Percentiles rank a stretch among this genome's conserved stretches.
Conservation (phyloP, 2,888 invertebrate species). For the Xestia c-nigrum region DNA sequence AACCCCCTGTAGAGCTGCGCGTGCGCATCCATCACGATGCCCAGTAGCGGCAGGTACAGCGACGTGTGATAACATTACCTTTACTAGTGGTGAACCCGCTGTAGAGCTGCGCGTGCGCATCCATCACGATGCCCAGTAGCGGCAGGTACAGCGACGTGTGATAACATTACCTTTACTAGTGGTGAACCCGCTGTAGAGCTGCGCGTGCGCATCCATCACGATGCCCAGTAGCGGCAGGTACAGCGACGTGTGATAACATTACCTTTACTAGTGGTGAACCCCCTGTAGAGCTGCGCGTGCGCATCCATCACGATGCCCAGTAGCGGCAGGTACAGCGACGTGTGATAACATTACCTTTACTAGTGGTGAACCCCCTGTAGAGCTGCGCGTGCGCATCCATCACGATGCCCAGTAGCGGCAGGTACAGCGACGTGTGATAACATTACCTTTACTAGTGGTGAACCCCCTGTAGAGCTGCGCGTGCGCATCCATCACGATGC, state of each 20-base stretch:
- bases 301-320: slow-evolving; percentile 96
- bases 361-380: slow-evolving; percentile 91
- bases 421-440: slow-evolving; percentile 93
- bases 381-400: slow-evolving; percentile 96
- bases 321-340: slow-evolving; percentile 97
- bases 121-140: slow-evolving; percentile 95
- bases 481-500: slow-evolving; percentile 95
- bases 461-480: slow-evolving; percentile 94
- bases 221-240: slow-evolving; percentile 97
- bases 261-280: slow-evolving; percentile 86
- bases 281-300: slow-evolving; percentile 94
- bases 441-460: slow-evolving; percentile 79
- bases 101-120: slow-evolving; percentile 95
- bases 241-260: slow-evolving; percentile 91
- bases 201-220: slow-evolving; percentile 95
- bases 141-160: slow-evolving; percentile 96
- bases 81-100: slow-evolving; percentile 90
- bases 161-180: slow-evolving; percentile 76
- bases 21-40: slow-evolving; percentile 95
- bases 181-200: slow-evolving; percentile 93
- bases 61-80: slow-evolving; percentile 88
- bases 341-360: slow-evolving; percentile 68
- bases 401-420: slow-evolving; percentile 96
- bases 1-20: slow-evolving; percentile 94
- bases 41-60: slow-evolving; percentile 96